Percentiles rank a stretch among this genome's conserved stretches.
These are phyloP conservation scores for Fragum whitleyi DNA, from an alignment of 2,888 invertebrate species.

Conservation along the genomic window DNA sequence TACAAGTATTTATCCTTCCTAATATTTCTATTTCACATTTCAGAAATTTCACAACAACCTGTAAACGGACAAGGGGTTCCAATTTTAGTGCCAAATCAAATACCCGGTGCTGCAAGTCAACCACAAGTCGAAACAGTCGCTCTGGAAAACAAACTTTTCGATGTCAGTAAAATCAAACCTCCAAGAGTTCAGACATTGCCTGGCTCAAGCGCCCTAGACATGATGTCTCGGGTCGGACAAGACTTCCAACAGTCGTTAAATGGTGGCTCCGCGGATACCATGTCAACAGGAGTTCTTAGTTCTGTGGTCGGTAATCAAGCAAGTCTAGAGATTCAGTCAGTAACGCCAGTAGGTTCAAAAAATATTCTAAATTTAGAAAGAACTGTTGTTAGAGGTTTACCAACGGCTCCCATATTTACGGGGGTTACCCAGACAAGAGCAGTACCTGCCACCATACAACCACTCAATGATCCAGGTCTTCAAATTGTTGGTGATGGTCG, in stretches of 20 bases:
- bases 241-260: neutral
- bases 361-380: constrained; percentile 24
- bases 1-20: too few species aligned
- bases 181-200: constrained; percentile 5
- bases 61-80: constrained; percentile 37
- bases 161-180: constrained; percentile 49
- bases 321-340: neutral
- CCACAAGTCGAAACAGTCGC: constrained; percentile 51
- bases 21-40: neutral
- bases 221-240: neutral
- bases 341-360: neutral
- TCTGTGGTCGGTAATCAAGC: neutral
- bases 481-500: neutral
- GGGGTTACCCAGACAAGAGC: constrained; percentile 16
- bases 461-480: neutral
- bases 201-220: neutral
- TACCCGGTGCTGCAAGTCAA: constrained; percentile 30
- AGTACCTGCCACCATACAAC: neutral
- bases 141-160: constrained; percentile 63
- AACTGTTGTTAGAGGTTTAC: constrained; percentile 12
- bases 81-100: constrained; percentile 25
- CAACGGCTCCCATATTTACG: constrained; percentile 22
- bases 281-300: neutral
- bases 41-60: constrained; percentile 16
- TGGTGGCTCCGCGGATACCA: neutral